Evolutionary conservation across 2,113 vertebrate species (phyloP), one percentile per base, ranked within the genome.

Genomic region (Epinephelus cyanopodus): DNA sequence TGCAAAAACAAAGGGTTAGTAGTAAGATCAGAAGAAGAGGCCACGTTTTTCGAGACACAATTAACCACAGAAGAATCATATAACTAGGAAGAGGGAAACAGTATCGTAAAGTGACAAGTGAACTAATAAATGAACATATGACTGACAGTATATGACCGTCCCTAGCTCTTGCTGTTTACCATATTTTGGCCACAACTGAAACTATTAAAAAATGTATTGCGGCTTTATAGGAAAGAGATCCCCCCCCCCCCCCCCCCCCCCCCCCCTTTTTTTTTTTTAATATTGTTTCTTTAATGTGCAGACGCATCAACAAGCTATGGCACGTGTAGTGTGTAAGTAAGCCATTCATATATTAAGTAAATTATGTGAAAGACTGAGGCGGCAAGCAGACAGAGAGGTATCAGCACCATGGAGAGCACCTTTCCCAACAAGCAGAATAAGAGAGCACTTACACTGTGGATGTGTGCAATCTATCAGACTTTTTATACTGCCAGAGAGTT

Each of bases 361-460:
- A 18, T 6, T 10, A 21, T 45, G 45, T 14, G 7, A 0, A 57
- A 25, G n/a, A 57, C 0, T 6, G 18, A 45, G 14, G 11, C 6
- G 9, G 8, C 42, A 50, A 17, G 48, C 48, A 4, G 0, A 1
- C 45, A 23, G 1, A 52, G 9, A 14, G 1, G 21, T 6, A 50
- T 83, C 60, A 86, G 77, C 19, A 89, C 84, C 81, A 81, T 9
- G 77, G 87, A 77, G 6, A 89, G 74, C 77, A 1, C 37, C 21
- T 33, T 68, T 54, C 23, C 8, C 48, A 1, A 17, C 23, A 3
- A 6, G n/a, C 56, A n/a, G 12, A 10, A 18, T 25, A 1, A 33
- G 4, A 52, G 1, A 9, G 29, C 5, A 58, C 3, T 6, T 7
- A 27, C 14, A 11, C 47, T 10, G 8, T 25, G 47, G 21, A 39